A percentile compares a stretch with the other conserved stretches of the same genome.
phyloP scores from a whole-genome alignment of 1,140 invertebrate genomes.

The Platyura marginata region DNA sequence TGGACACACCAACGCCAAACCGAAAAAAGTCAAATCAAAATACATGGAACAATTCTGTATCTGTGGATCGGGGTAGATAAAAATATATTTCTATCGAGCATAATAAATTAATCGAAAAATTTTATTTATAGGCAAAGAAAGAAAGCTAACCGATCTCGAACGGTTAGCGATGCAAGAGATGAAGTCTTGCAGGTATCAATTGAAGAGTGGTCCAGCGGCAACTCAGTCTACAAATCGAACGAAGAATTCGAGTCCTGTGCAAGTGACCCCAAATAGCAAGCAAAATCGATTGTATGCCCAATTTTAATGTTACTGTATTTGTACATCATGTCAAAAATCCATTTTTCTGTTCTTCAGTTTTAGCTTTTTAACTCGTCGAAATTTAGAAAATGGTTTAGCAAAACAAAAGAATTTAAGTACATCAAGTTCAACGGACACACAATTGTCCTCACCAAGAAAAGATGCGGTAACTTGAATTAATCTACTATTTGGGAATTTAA shows the following conservation, averaged over 20 bases:
- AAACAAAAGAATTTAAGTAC: conserved; percentile 20
- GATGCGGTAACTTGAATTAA: conserved; percentile 23
- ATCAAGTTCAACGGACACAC: conserved; percentile 15
- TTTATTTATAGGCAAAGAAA: conserved; percentile 17
- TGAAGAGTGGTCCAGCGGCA: conserved; percentile 23
- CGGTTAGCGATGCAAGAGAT: conserved; percentile 26
- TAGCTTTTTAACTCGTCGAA: conserved; percentile 28
- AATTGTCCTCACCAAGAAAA: conserved; percentile 25
- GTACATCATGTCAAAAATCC: conserved; percentile 8
- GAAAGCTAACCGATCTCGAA: conserved; percentile 26
- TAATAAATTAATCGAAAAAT: conserved; percentile 13
- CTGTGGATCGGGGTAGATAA: conserved; percentile 12
- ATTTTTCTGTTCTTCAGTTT: conserved; percentile 17
- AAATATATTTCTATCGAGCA: conserved; percentile 12
- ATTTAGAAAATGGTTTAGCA: conserved; percentile 21
- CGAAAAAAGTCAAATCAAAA: conserved; percentile 17
- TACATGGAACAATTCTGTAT: conserved; percentile 24
- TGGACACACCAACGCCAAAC: conserved; percentile 25
- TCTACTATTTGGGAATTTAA: neutral
- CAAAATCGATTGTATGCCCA: conserved; percentile 22
- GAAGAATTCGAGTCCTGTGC: conserved; percentile 7
- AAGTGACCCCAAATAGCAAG: conserved; percentile 6
- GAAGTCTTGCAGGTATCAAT: conserved; percentile 26
- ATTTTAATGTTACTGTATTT: conserved; percentile 2
- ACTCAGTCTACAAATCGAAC: conserved; percentile 7